Conservation (phyloP, 2,113 vertebrate species). For the Microcebus ravelobensis region DNA sequence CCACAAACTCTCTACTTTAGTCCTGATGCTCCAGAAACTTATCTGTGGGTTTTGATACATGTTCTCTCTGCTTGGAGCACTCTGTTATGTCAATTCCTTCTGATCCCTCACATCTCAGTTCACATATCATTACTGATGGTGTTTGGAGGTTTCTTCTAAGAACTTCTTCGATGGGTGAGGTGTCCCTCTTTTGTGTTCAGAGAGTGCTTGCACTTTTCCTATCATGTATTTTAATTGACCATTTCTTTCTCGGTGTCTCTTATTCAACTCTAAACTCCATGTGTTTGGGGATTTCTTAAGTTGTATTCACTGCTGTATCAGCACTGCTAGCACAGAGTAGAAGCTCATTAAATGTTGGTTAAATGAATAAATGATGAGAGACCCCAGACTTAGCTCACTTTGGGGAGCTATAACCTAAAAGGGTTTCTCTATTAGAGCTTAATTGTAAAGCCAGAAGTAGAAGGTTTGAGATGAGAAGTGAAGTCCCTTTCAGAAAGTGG, state of each 20-base stretch:
- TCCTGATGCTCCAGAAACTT: background rate
- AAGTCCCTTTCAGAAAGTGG: background rate
- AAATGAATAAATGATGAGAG: background rate
- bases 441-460: background rate
- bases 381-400: background rate
- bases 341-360: constrained; percentile 45
- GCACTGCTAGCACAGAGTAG: background rate
- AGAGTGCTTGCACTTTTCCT: background rate
- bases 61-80: background rate
- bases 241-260: background rate
- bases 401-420: background rate
- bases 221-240: background rate
- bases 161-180: background rate
- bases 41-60: background rate
- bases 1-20: background rate
- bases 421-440: background rate
- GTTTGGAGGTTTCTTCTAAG: background rate
- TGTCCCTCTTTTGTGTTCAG: background rate
- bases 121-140: background rate
- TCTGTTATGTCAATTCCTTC: background rate
- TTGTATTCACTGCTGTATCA: background rate
- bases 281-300: background rate
- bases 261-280: background rate
- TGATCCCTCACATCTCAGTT: background rate
- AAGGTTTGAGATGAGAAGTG: background rate